Conservation (phyloP, 2,797 vertebrate species). For the Podarcis siculus region DNA sequence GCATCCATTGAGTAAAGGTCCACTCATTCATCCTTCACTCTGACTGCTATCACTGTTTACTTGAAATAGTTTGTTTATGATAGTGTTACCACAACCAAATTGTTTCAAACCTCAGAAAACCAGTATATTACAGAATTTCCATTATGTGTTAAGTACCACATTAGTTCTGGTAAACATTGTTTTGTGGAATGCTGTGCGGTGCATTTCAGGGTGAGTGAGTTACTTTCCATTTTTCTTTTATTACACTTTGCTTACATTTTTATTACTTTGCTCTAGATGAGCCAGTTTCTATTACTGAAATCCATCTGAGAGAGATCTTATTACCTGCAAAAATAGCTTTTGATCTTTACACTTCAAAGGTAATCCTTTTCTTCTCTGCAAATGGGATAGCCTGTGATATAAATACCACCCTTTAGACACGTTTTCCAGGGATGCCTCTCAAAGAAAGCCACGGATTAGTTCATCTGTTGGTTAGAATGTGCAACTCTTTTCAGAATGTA, state of each 20-base stretch:
- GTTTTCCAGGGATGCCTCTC: slow-evolving; percentile 29
- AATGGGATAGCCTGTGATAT: slow-evolving; percentile 7
- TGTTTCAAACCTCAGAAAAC: slow-evolving; percentile 16
- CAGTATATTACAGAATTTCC: slow-evolving; percentile 30
- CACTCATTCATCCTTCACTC: background rate
- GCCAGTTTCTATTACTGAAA: slow-evolving; percentile 68
- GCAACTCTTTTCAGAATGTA: background rate
- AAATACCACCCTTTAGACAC: slow-evolving; percentile 24
- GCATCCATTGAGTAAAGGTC: background rate
- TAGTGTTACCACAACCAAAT: slow-evolving; percentile 37
- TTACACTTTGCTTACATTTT: slow-evolving; percentile 62
- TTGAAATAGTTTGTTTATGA: slow-evolving; percentile 9
- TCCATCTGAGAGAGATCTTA: slow-evolving; percentile 72
- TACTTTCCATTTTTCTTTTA: slow-evolving; percentile 54
- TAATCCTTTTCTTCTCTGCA: slow-evolving; percentile 62
- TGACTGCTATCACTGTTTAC: slow-evolving; percentile 9
- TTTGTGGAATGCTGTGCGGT: slow-evolving; percentile 39
- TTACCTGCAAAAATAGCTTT: slow-evolving; percentile 76
- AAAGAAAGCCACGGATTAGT: slow-evolving; percentile 22
- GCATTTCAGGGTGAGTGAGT: slow-evolving; percentile 21
- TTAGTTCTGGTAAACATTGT: slow-evolving; percentile 28
- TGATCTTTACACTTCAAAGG: slow-evolving; percentile 78
- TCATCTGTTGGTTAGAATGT: background rate
- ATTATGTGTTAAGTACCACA: background rate
- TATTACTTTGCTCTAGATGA: slow-evolving; percentile 64